phyloP scores from a whole-genome alignment of 2,797 vertebrate genomes.

The Melanogrammus aeglefinus region DNA sequence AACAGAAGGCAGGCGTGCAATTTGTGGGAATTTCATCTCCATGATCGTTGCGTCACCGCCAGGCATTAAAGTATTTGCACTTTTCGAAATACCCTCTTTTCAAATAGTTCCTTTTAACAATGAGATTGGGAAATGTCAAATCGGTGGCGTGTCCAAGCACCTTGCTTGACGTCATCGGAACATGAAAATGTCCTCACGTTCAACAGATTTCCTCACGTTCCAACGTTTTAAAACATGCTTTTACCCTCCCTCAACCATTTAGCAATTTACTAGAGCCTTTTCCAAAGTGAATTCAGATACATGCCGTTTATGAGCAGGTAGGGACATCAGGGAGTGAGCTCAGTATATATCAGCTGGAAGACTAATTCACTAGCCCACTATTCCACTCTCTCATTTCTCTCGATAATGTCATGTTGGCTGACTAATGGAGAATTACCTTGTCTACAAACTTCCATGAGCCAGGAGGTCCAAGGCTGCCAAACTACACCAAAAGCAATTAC shows the following conservation, averaged over 20 bases:
- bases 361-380: slow-evolving; percentile 22
- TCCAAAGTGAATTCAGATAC: background rate
- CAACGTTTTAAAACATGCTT: background rate
- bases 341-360: background rate
- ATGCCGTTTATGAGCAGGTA: background rate
- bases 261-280: background rate
- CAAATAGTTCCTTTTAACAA: background rate
- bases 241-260: background rate
- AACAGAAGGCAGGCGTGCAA: slow-evolving; percentile 36
- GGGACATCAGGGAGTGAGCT: background rate
- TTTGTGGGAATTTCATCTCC: slow-evolving; percentile 25
- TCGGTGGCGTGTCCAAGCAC: background rate
- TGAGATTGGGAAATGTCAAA: slow-evolving; percentile 10
- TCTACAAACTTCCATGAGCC: slow-evolving; percentile 64
- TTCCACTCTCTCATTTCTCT: slow-evolving; percentile 39
- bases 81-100: slow-evolving; percentile 1
- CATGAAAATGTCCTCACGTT: background rate
- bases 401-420: slow-evolving; percentile 52
- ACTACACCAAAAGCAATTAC: slow-evolving; percentile 73
- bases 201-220: background rate
- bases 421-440: slow-evolving; percentile 63
- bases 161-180: background rate
- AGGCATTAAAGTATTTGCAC: slow-evolving; percentile 27
- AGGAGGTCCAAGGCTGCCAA: slow-evolving; percentile 60
- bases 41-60: slow-evolving; percentile 34